Base-by-base conservation (phyloP, 2,113 vertebrate species). In the Cyprinodon brontotheroides region DNA sequence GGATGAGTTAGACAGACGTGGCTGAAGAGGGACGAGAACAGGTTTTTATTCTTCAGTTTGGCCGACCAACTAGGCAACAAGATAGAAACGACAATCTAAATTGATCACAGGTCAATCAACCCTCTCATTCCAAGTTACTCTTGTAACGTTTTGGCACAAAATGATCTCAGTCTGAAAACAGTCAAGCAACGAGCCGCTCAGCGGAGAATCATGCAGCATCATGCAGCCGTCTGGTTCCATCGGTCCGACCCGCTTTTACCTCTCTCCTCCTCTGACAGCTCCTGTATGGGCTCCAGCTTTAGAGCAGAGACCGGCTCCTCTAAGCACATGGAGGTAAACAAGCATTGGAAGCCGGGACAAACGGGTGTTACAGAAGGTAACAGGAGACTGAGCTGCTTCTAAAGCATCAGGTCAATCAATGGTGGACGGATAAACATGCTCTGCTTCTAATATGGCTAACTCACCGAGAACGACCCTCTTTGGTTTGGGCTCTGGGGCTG, bases 261-360 rank as follows among this genome's bases (percentile, higher is more conserved):
- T 98, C 95, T 96, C 81, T 98, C 97, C 92, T 98, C 96, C 90
- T 99, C 97, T 91, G 96, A 96, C 93, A 98, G 94, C 91, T 98
- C 98, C 94, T 96, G 95, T 94, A 98, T 98, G 80, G 97, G 96
- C 82, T 99, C 96, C 96, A 98, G 94, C 84, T 95, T 92, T 92
- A 92, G 94, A 86, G 94, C 91, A 68, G 94, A 92, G 84, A 86
- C 92, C 50, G 94, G 85, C 92, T 97, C 96, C 84, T 97, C 97
- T 98, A 94, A 63, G 61, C 39, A 10, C 12, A 10, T 85, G 61
- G 89, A 78, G 66, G 80, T 75, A 62, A 80, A 17, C 60, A 12
- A 59, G 61, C 39, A 61, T 71, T 22, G 62, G 72, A n/a, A 59
- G 68, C 83, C 77, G 84, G 37, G 89, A 45, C 57, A 87, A 20